Evolutionary conservation across 2,113 vertebrate species (phyloP), one percentile per base, ranked within the genome.

Genomic region (Syngnathus scovelli): DNA sequence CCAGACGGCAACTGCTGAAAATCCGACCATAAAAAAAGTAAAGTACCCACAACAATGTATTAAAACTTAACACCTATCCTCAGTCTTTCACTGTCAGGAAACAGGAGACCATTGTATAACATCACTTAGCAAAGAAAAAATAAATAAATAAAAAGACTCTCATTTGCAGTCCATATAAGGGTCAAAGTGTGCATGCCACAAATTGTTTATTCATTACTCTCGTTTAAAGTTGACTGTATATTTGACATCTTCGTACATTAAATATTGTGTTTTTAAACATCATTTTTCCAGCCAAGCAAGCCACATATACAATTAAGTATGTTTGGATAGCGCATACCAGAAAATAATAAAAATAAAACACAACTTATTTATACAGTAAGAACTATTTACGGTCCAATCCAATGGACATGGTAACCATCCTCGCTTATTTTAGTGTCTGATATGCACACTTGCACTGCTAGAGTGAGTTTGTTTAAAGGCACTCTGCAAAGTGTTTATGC

Each of bases 401-500:
- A 27, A 55, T 6, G 1, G 9, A 23, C 27, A 12, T 11, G 27
- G 0, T 27, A 55, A 54, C 21, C 21, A 55, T 55, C 4, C 4
- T 55, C 11, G 27, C 52, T 21, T 16, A 55, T 23, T 55, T 55
- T 23, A 55, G 19, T 61, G 5, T 41, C 6, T 11, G 13, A 43
- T 61, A 41, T 13, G 37, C 38, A 61, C 18, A 27, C 52, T 27
- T 6, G 7, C 16, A 19, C 16, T 13, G 11, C 38, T 61, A 13
- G 59, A 37, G 7, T 12, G 59, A 39, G 38, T 6, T 43, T 43
- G 43, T 44, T 41, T 44, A 15, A 44, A 43, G 41, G 41, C 61
- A 44, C 80, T 74, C 73, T 7, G 55, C 69, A 61, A 36, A 64
- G 61, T 61, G 74, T 85, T 85, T 82, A 69, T 71, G 78, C 71